Evolutionary conservation across 2,113 vertebrate species (phyloP).

Genomic region (mouse (Mus musculus)): DNA sequence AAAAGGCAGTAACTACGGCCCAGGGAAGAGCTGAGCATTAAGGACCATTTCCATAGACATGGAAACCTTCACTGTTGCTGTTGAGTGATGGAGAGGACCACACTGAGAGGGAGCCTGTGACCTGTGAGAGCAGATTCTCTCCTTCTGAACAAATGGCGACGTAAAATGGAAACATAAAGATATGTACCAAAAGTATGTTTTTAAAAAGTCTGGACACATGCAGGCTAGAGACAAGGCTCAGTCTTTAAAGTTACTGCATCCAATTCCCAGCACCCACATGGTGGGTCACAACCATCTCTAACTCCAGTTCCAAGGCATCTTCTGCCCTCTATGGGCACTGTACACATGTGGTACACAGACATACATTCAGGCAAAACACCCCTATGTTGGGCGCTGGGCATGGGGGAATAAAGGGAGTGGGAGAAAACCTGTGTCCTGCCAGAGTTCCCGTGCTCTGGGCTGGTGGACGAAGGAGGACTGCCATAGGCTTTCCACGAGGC

Average conservation of each 20-base stretch:
- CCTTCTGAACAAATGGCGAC: neutral
- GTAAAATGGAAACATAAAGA: neutral
- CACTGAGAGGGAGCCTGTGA: neutral
- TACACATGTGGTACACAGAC: neutral
- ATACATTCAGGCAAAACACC: neutral
- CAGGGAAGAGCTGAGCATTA: neutral
- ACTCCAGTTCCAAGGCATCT: neutral
- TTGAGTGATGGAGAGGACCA: neutral
- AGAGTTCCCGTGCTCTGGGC: too few species aligned
- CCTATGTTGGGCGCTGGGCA: too few species aligned
- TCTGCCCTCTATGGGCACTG: neutral
- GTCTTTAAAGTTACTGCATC: neutral
- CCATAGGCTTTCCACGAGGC: too few species aligned
- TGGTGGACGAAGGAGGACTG: too few species aligned
- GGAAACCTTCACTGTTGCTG: neutral
- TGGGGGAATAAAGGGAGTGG: too few species aligned
- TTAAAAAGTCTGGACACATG: neutral
- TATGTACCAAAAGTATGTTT: neutral
- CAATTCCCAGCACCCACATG: neutral
- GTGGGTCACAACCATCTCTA: neutral
- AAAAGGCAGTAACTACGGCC: neutral
- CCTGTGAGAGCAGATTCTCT: neutral
- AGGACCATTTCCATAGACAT: neutral
- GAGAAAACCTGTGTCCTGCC: too few species aligned
- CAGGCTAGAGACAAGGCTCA: neutral